Percentiles rank a stretch among this genome's conserved stretches.
These are phyloP conservation scores for Ophraella communa DNA, from an alignment of 2,888 invertebrate species.

Conservation along the genomic window DNA sequence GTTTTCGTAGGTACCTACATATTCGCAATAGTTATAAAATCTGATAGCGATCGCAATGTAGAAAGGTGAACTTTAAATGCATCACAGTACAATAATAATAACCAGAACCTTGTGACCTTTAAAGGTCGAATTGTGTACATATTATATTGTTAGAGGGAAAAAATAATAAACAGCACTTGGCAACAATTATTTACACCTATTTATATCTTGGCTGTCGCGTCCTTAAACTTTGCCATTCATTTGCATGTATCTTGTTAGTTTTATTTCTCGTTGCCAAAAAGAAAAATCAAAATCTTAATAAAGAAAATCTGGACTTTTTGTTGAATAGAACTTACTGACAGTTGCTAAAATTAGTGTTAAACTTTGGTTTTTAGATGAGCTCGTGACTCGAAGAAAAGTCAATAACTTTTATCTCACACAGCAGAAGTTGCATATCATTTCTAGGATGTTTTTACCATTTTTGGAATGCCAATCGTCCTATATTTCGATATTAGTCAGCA, in stretches of 20 bases:
- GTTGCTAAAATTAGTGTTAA: too few relatives aligned
- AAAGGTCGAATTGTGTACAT: conserved; percentile 2
- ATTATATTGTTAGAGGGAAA: not conserved
- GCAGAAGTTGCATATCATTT: too few relatives aligned
- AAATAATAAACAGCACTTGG: not conserved
- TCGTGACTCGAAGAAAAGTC: too few relatives aligned
- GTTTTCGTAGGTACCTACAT: too few relatives aligned
- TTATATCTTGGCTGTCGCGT: not conserved
- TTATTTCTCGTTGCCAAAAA: not conserved
- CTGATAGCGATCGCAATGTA: not conserved
- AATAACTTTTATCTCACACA: too few relatives aligned
- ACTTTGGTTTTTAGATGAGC: too few relatives aligned
- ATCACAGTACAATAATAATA: not conserved
- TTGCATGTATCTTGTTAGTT: not conserved
- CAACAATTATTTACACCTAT: not conserved
- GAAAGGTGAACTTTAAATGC: not conserved
- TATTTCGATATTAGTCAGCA: too few relatives aligned
- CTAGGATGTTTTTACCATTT: too few relatives aligned
- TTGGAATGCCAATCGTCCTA: too few relatives aligned
- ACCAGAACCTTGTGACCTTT: not conserved
- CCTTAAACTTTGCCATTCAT: not conserved
- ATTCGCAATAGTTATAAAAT: not conserved
- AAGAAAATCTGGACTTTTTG: too few relatives aligned
- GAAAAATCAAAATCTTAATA: too few relatives aligned
- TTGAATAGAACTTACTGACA: too few relatives aligned